phyloP scores from a whole-genome alignment of 2,113 vertebrate genomes.

The Mionectes macconnelli region DNA sequence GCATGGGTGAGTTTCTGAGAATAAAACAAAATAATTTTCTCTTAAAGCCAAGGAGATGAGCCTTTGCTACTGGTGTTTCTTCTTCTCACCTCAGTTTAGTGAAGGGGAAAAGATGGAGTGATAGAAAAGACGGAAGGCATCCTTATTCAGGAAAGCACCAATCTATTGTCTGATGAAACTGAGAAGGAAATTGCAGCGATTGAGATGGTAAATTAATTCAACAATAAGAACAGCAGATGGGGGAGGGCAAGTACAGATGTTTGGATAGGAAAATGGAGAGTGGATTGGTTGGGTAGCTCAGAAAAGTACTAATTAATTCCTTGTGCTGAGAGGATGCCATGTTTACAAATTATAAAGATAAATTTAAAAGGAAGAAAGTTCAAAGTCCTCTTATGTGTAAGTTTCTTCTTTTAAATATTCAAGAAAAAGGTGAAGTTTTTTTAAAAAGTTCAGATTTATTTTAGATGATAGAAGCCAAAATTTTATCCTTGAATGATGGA shows the following conservation, averaged over 20 bases:
- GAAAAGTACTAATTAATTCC: not conserved
- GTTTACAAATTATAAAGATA: not conserved
- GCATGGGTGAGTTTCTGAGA: not conserved
- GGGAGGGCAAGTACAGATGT: conserved; percentile 1
- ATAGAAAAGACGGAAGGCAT: not conserved
- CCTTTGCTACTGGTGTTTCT: not conserved
- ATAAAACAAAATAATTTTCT: not conserved
- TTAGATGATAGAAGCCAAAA: not conserved
- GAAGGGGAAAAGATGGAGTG: not conserved
- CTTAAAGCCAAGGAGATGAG: rapidly evolving
- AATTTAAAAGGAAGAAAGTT: not conserved
- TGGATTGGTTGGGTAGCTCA: not conserved
- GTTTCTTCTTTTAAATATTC: not conserved
- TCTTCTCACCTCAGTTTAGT: not conserved
- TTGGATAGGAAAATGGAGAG: conserved; percentile 6
- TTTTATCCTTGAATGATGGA: not conserved
- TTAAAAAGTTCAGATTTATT: not conserved
- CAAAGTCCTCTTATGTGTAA: not conserved
- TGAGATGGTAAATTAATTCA: not conserved
- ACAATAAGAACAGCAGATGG: not conserved
- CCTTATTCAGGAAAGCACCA: not conserved
- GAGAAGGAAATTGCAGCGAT: not conserved
- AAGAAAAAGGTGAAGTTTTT: not conserved
- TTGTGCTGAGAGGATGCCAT: not conserved
- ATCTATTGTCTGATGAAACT: conserved; percentile 3